Evolutionary conservation across 2,888 invertebrate species (phyloP), one percentile per base, ranked within the genome.

Genomic region (Volucella zonaria): DNA sequence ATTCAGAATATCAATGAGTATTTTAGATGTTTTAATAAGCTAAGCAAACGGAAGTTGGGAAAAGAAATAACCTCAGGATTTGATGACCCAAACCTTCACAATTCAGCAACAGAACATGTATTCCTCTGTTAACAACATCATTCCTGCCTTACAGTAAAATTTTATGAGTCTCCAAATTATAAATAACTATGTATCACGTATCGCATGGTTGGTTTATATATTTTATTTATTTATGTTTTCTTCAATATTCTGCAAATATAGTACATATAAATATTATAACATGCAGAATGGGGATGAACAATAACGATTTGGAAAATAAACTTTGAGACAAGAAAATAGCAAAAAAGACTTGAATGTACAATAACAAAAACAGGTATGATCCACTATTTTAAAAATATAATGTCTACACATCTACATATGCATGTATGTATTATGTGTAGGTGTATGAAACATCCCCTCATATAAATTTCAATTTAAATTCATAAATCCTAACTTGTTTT

Each of bases 1-100:
- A 70, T 59, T 40, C 23, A 10, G 70, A 58, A 70, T 70, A 70
- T 3, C 49, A 70, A 70, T 70, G 58, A 70, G 49, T 18, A 8
- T 49, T 58, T 49, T 15, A n/a, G 18, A 45, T 47, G 18, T 70
- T 18, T 49, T 59, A 59, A 70, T 59, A 49, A 59, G 58, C 59
- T 42, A 18, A 49, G 51, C 14, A 49, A 51, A 47, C 4, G 42
- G 51, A 61, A 51, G 14, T 15, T 43, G 12, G 45, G 31, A 45
- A 18, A 2, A 54, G 11, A 10, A 43, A 68, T 1, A 31, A 15
- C 18, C 12, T 54, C 38, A 31, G 67, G 45, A 45, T 51, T 51
- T 42, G 43, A 71, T 71, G 59, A 51, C 59, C 42, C 52, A 70
- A 42, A 61, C 61, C 18, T 49, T 23, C 23, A 49, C 23, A 23